Percentiles rank a stretch among this genome's conserved stretches.
phyloP scores from a whole-genome alignment of 2,797 vertebrate species.

The Sitta carolinensis region DNA sequence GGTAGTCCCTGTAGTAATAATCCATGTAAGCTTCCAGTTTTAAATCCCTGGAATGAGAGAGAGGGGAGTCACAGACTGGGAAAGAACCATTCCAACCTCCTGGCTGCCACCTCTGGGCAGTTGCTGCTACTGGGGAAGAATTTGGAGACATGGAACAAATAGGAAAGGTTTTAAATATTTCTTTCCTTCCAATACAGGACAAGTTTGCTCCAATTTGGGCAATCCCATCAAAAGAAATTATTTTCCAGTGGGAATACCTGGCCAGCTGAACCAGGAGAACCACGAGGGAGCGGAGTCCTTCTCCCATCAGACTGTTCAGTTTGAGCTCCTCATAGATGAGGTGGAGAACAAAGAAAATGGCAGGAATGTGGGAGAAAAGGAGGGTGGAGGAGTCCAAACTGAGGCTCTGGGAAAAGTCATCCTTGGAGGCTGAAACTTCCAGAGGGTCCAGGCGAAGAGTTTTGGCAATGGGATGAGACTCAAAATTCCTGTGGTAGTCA shows the following conservation, averaged over 20 bases:
- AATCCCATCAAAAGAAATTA: background rate
- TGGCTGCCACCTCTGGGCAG: background rate
- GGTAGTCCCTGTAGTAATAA: conserved; percentile 95
- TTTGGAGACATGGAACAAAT: background rate
- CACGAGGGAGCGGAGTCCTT: conserved; percentile 85
- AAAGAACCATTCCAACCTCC: background rate
- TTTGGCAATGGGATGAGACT: conserved; percentile 78
- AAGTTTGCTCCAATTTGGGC: background rate
- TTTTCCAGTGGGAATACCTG: conserved; percentile 77
- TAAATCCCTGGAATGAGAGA: conserved; percentile 85
- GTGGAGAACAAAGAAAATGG: conserved; percentile 94
- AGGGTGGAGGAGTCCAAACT: conserved; percentile 88
- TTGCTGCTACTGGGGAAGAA: background rate
- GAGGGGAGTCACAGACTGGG: background rate
- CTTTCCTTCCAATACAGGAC: background rate
- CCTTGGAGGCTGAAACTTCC: conserved; percentile 51
- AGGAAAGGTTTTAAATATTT: background rate
- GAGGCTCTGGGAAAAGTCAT: conserved; percentile 75
- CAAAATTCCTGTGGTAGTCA: conserved; percentile 90
- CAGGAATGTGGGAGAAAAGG: conserved; percentile 90
- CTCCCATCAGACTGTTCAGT: conserved; percentile 91
- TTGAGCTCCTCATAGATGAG: conserved; percentile 95
- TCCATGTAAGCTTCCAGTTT: conserved; percentile 90
- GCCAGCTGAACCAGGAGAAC: conserved; percentile 92
- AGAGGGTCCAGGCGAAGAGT: conserved; percentile 76